Base-by-base conservation (phyloP, 1,140 invertebrate genomes). In the Brachystomella parvula region DNA sequence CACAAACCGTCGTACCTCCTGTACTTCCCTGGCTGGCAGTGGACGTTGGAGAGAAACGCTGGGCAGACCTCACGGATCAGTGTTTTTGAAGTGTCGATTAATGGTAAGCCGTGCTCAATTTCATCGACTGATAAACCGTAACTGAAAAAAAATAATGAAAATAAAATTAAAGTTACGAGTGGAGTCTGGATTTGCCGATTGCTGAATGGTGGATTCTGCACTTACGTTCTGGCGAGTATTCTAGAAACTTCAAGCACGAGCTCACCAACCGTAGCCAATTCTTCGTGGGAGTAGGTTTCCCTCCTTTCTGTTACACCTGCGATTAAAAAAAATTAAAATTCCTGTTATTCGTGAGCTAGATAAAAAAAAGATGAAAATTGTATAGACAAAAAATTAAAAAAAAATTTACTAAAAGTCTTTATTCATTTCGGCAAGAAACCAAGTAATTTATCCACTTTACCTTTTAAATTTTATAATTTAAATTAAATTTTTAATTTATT, bases 21-120 rank as follows among this genome's bases (percentile, higher is more conserved):
- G 77, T 94, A 97, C 74, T 94, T 94, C n/a, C 90, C 90, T 2
- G 90, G 83, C 26, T 87, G 82, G 74, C 92, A 95, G 76, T 93
- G 88, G 1, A 94, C 89, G 63, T 90, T 88, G 0, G 88, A 87
- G 70, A 94, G 82, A 76, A 89, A 92, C 0, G 89, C 87, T 2
- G 92, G 92, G 75, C 92, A 96, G 0, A 92, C 84, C 69, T 94
- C 89, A 9, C 87, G 80, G 66, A 95, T 89, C 2, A 92, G 79
- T 0, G 92, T 94, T 73, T 91, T 90, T 3, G 88, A 90, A 0
- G 91, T 94, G 75, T 96, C 92, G 70, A 96, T 90, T 29, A 90
- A 79, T 0, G 92, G 92, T 12, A 96, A 76, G 49, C 87, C 89
- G 74, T 92, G 90, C 74, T 94, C 87, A 57, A 94, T 87, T 73